phyloP scores from a whole-genome alignment of 2,888 invertebrate genomes.

The Sphaerophoria rueppellii region DNA sequence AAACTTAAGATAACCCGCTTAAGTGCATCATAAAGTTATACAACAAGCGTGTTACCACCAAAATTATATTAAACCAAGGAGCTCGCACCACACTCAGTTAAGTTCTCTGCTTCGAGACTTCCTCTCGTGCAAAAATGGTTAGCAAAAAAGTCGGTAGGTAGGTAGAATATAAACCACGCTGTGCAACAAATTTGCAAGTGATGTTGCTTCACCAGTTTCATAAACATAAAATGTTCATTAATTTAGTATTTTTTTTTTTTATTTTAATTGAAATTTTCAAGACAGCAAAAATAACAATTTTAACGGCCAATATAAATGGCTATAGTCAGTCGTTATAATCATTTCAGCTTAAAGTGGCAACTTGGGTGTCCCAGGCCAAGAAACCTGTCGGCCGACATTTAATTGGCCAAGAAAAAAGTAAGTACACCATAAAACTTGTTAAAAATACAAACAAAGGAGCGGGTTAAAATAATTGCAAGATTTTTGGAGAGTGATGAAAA shows the following conservation, averaged over 20 bases:
- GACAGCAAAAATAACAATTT: conserved; percentile 29
- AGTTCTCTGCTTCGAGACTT: background rate
- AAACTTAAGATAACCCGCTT: conserved; percentile 54
- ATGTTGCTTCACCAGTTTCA: background rate
- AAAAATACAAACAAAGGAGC: conserved; percentile 53
- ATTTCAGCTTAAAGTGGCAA: background rate
- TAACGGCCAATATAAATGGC: conserved; percentile 57
- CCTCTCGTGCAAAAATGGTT: background rate
- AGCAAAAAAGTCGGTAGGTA: background rate
- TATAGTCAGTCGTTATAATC: conserved; percentile 52
- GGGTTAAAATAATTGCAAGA: background rate
- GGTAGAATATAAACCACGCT: conserved; percentile 18
- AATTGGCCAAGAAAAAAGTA: conserved; percentile 34
- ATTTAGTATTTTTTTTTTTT: conserved; percentile 3
- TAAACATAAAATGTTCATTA: background rate
- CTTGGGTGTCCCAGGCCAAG: conserved; percentile 11
- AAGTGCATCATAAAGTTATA: conserved; percentile 64
- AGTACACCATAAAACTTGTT: conserved; percentile 65
- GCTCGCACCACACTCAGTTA: background rate
- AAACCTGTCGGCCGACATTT: background rate
- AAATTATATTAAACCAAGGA: conserved; percentile 41
- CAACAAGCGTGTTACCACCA: conserved; percentile 40
- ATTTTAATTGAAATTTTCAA: conserved; percentile 20
- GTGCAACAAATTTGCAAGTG: conserved; percentile 55
- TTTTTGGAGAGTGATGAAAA: conserved; percentile 7